Conservation (phyloP, 2,888 invertebrate genomes). For the Macrophya alboannulata region DNA sequence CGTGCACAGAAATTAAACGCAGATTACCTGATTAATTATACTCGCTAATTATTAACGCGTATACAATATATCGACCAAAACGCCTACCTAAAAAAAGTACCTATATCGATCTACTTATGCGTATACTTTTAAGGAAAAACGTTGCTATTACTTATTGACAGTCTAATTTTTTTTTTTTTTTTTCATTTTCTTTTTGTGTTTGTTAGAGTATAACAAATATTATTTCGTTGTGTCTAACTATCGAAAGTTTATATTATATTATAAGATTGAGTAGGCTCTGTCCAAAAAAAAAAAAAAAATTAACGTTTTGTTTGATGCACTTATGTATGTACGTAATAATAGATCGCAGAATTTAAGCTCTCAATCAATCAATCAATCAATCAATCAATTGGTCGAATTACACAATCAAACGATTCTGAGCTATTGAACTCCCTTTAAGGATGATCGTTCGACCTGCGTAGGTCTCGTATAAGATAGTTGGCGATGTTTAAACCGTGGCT, state of each 20-base stretch:
- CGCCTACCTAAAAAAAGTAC: conserved; percentile 11
- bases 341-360: no score
- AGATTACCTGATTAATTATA: conserved; percentile 21
- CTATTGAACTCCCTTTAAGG: neutral
- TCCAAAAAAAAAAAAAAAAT: no score
- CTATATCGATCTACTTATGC: neutral
- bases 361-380: no score
- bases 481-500: conserved; percentile 59
- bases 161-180: no score
- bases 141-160: no score
- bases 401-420: neutral
- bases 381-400: neutral
- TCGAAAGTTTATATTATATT: no score
- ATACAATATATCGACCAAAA: neutral
- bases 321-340: no score
- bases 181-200: no score
- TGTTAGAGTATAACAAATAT: no score
- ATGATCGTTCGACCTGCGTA: neutral
- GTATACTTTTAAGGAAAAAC: neutral
- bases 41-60: neutral
- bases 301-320: no score
- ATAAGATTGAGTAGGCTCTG: no score
- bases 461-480: neutral
- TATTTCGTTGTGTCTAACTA: no score
- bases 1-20: neutral